These are phyloP conservation scores for Drosophila sordidapex DNA, from an alignment of 2,888 invertebrate genomes.

Conservation along the genomic window DNA sequence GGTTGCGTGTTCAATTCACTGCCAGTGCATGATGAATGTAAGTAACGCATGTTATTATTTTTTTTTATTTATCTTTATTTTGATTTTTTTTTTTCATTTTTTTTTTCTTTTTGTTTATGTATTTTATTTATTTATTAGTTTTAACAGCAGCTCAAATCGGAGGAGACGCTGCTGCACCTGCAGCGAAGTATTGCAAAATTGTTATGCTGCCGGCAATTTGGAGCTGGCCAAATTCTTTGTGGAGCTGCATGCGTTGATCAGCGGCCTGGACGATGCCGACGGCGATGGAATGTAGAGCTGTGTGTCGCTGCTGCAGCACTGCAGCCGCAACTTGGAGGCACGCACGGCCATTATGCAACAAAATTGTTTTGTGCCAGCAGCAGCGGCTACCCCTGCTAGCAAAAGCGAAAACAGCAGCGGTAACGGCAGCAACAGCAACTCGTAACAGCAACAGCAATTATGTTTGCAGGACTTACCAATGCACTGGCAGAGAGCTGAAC, in stretches of 20 bases:
- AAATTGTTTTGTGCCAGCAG: conserved; percentile 81
- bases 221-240: conserved; percentile 83
- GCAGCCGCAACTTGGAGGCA: conserved; percentile 73
- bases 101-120: too few relatives aligned
- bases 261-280: conserved; percentile 66
- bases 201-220: conserved; percentile 62
- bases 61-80: too few relatives aligned
- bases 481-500: too few relatives aligned
- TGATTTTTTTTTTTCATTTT: too few relatives aligned
- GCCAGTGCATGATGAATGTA: too few relatives aligned
- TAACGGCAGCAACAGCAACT: too few relatives aligned
- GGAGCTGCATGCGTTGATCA: conserved; percentile 81
- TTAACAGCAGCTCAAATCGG: conserved; percentile 75
- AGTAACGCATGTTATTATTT: too few relatives aligned
- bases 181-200: conserved; percentile 79
- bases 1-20: too few relatives aligned
- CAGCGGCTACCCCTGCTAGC: conserved; percentile 31
- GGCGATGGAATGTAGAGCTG: conserved; percentile 81
- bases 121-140: too few relatives aligned
- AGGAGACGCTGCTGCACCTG: conserved; percentile 77
- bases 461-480: too few relatives aligned
- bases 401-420: too few relatives aligned
- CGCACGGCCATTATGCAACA: conserved; percentile 78
- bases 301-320: conserved; percentile 78
- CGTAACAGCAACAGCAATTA: too few relatives aligned